Evolutionary conservation across 2,888 invertebrate species (phyloP), one percentile per base, ranked within the genome.

Genomic region (Ligdia adustata): DNA sequence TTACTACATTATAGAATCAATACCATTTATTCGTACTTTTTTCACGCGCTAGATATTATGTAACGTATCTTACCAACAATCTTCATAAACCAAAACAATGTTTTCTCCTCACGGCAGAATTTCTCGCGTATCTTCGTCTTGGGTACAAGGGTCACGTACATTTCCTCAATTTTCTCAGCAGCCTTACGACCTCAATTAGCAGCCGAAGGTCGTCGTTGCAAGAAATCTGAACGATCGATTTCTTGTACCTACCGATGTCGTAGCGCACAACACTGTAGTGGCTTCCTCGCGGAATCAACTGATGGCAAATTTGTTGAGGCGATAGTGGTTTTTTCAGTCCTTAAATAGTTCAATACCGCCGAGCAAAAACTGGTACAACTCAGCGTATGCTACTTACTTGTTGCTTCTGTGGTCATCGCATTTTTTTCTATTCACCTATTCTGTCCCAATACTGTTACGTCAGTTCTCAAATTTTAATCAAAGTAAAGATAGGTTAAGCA

Each of bases 111-210:
- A 7, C 9, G 18, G n/a, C 3, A 6, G 7, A 38, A 13, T 13
- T 11, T 9, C 20, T 9, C 6, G n/a, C 11, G 18, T 26, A 47
- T 52, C 54, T 57, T 51, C 52, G 58, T 57, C 52, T n/a, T n/a
- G n/a, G n/a, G 55, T 37, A 45, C 40, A 41, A 24, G 14, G 28
- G 11, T 27, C 42, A 47, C 37, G 37, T 26, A 40, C 33, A 14
- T 29, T 41, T 31, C 14, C 41, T 41, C 28, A 12, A 2, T 22
- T 37, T 37, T 15, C 7, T 27, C 9, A 18, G 27, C 16, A 26
- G 14, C 4, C 13, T 24, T 37, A 42, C 44, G 55, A 44, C 59
- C 60, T 64, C 60, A 67, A 72, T 68, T 63, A 64, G 40, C 45
- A 34, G 22, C 14, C 46, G 62, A 69, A 71, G 65, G 69, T 64